A percentile compares a stretch with the other conserved stretches of the same genome.
Conservation (phyloP, 2,797 vertebrate genomes). For the Clarias pachynema region DNA sequence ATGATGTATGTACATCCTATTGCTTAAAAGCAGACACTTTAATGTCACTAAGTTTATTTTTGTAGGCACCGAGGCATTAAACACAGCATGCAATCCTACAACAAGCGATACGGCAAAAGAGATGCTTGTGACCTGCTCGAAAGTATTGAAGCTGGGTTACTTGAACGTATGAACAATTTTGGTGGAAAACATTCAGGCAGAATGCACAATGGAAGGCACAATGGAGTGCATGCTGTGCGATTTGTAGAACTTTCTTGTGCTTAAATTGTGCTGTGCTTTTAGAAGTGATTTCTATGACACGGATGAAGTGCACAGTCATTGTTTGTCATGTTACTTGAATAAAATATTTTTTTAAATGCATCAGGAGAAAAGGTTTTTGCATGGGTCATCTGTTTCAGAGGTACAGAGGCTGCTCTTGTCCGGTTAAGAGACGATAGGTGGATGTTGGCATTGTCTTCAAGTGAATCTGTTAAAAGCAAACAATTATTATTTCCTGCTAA, state of each 20-base stretch:
- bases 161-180: background rate
- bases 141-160: background rate
- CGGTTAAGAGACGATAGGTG: conserved; percentile 92
- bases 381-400: conserved; percentile 73
- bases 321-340: background rate
- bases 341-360: background rate
- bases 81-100: conserved; percentile 7
- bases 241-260: background rate
- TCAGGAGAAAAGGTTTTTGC: background rate
- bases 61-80: conserved; percentile 49
- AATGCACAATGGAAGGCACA: conserved; percentile 35
- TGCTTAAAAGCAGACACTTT: conserved; percentile 53
- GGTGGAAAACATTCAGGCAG: background rate
- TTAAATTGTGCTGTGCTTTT: conserved; percentile 15
- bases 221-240: background rate
- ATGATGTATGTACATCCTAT: conserved; percentile 45
- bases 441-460: conserved; percentile 97
- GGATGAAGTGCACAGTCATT: background rate
- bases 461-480: conserved; percentile 79
- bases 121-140: conserved; percentile 37
- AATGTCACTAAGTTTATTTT: conserved; percentile 40
- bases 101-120: conserved; percentile 25
- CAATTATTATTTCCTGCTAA: conserved; percentile 9
- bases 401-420: conserved; percentile 92
- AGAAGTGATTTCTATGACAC: background rate